Conservation (phyloP, 2,113 vertebrate species). For the Ceyx cyanopectus region DNA sequence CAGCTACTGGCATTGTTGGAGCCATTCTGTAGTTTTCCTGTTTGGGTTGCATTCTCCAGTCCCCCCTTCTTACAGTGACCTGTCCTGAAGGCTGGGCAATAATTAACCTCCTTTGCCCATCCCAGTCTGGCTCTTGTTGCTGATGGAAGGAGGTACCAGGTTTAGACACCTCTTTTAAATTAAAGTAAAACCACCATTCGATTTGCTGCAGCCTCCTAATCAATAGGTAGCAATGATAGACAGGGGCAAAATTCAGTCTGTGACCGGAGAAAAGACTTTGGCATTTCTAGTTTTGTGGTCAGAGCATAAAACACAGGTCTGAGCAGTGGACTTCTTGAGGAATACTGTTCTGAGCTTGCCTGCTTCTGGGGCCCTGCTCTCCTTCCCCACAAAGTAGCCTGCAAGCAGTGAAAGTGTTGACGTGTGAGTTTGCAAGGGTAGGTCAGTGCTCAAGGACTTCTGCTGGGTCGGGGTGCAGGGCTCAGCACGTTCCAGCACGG, state of each 20-base stretch:
- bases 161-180: background rate
- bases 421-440: background rate
- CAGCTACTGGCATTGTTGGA: background rate
- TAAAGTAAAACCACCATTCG: background rate
- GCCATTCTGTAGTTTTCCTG: background rate
- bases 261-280: background rate
- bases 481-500: background rate
- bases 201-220: background rate
- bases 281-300: background rate
- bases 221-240: background rate
- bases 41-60: background rate
- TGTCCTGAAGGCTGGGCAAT: background rate
- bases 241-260: background rate
- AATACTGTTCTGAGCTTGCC: background rate
- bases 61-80: background rate
- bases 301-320: background rate
- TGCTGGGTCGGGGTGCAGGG: background rate
- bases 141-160: background rate
- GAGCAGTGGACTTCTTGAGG: background rate
- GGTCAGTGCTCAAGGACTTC: background rate
- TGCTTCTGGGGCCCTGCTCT: background rate
- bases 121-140: background rate
- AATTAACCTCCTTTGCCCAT: background rate
- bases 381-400: background rate
- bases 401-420: background rate